phyloP scores from a whole-genome alignment of 2,797 vertebrate genomes.

The Sebastolobus altivelis region DNA sequence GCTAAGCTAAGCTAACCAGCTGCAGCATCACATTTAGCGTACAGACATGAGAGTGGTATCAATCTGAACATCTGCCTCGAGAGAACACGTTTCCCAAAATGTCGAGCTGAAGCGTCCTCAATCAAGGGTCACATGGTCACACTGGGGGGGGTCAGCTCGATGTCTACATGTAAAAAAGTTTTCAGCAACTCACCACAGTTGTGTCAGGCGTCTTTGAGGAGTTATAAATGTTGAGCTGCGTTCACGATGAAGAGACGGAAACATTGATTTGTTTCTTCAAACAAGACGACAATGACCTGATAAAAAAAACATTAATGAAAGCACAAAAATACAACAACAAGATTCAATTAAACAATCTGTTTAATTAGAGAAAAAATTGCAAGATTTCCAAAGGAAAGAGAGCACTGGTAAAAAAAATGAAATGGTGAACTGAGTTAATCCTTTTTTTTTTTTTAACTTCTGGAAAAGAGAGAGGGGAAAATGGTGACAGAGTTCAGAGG shows the following conservation, averaged over 20 bases:
- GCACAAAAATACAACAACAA: neutral
- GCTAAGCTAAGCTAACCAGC: too few relatives aligned
- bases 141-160: neutral
- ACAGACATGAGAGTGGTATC: too few relatives aligned
- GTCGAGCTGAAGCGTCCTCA: too few relatives aligned
- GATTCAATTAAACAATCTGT: conserved; percentile 26
- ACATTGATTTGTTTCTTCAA: neutral
- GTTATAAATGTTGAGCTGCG: neutral
- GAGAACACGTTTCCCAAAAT: too few relatives aligned
- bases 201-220: too few relatives aligned
- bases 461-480: neutral
- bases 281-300: neutral
- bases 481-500: neutral
- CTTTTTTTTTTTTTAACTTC: neutral
- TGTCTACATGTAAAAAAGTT: neutral
- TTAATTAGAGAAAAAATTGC: conserved; percentile 59
- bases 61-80: too few relatives aligned
- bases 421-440: neutral
- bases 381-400: conserved; percentile 24
- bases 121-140: neutral
- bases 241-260: neutral
- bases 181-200: neutral
- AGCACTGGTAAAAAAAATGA: conserved; percentile 16
- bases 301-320: neutral
- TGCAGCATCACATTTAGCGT: too few relatives aligned